Evolutionary conservation across 2,888 invertebrate genomes (phyloP), one percentile per base, ranked within the genome.

Genomic region (Thymelicus acteon): DNA sequence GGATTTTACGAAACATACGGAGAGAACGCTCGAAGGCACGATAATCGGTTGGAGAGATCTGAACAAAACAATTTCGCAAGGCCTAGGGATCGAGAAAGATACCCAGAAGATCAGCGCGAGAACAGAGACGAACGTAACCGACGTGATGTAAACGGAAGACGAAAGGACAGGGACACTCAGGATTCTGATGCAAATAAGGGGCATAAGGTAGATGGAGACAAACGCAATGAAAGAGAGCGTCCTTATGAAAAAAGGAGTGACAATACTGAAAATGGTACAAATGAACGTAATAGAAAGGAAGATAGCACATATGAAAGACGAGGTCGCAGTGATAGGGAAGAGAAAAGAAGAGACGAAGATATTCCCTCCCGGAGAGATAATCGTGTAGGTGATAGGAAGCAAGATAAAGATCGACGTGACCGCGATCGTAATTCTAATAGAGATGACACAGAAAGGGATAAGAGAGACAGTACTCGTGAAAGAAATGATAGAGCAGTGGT

Each of bases 1-100:
- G 92, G 93, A 1, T 93, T 90, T 73, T 93, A 89, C 73, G 92
- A 93, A 48, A 92, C 89, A 0, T 91, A 93, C 72, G 93, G 93
- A 0, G 83, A 88, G 79, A 88, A 87, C 60, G 91, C 90, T 0
- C 80, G 81, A 19, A 80, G 91, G 60, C 74, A 75, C 6, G 86
- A 88, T 10, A 75, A 81, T 2, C 82, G 82, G 58, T 76, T 80
- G n/a, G 78, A 81, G n/a, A 79, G 77, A 62, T 74, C 80, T 10
- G 83, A 85, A 12, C 79, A 81, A 47, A 83, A 80, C 48, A 83
- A 84, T 65, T 86, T 86, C 49, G 77, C 72, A 2, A 84, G 79
- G 75, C 85, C 87, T 1, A 77, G 77, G 24, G 78, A 76, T 31
- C 72, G 74, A 61, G 71, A 73, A 62, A 60, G 74, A 60, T 66